Base-by-base conservation (phyloP, 2,888 invertebrate species). In the Norana najaformis region DNA sequence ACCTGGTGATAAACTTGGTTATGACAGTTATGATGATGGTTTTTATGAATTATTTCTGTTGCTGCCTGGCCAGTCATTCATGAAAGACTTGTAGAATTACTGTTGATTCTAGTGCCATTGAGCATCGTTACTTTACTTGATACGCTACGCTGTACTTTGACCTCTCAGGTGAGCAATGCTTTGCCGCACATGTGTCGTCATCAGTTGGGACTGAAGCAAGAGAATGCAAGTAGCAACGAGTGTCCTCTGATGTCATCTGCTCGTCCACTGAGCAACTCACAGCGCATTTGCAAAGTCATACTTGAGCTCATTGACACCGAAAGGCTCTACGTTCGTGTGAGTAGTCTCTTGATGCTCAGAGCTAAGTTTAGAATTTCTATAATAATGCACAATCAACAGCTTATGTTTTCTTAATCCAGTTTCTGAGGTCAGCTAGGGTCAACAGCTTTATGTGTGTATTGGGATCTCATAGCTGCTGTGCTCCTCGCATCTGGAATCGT, bases 301-400 rank as follows among this genome's bases (percentile, higher is more conserved):
- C 96, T 97, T 94, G 99, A 99, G 95, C 96, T 99, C 93, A 97
- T 99, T 91, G 98, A 99, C 94, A 99, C 99, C 3, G 99, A 99
- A 95, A 96, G 97, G 94, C 97, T 98, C 92, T 99, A 99, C 95
- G 98, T 99, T 93, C 98, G 98, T 97, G 98, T 98, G 90, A 90
- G 92, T 90, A 37, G 18, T 36, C 34, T 69, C 69, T 30, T 11
- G 16, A 69, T 69, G 3, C n/a, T 69, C 69, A 69, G 69, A n/a
- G 11, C 69, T 69, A 11, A 8, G 11, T 4, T 69, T 13, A n/a
- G n/a, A 6, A 8, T n/a, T n/a, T n/a, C 69, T 69, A n/a, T 69
- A 41, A n/a, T 2, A 11, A 16, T 69, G 8, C 5, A 4, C 53
- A 53, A 5, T 69, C 69, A 69, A 47, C 47, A 23, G 20, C 47